Base-by-base conservation (phyloP, 2,113 vertebrate genomes). In the Aplodontia rufa region DNA sequence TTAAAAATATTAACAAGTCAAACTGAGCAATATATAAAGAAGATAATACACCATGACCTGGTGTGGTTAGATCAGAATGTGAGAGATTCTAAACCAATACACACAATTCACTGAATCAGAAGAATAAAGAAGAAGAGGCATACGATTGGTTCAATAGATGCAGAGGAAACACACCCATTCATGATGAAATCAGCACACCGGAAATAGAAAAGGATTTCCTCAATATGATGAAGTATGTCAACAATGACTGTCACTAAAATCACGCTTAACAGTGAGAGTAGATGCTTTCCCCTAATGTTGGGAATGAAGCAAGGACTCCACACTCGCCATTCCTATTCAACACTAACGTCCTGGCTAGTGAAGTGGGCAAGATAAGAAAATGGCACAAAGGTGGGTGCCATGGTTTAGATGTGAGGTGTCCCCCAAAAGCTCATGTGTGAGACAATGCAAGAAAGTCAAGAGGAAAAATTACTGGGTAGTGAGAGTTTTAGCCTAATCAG, bases 1-100 rank as follows among this genome's bases (percentile, higher is more conserved):
- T 95, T 72, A 60, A 26, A 90, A 88, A 88, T 69, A n/a, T 60
- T 53, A 75, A 60, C 28, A 32, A 96, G 76, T 92, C 32, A 92
- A 91, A 91, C 35, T 24, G 37, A 90, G 69, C 32, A 89, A 69
- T 87, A 62, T 68, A 51, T 47, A 16, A 71, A 94, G 81, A 87
- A 16, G 42, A 55, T 42, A 84, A 53, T 42, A 74, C 10, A 83
- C 62, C 66, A 62, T 32, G 47, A 53, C 49, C 66, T 49, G 94
- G 60, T 71, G 19, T 84, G 37, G 45, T 74, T 94, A 80, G 60
- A 19, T 87, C 47, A 88, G 83, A 88, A 88, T 7, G 4, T 13
- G 82, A 68, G 86, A 55, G 14, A n/a, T 81, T 93, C 45, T 89
- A 66, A 64, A 42, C 74, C 58, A 86, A 78, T 49, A 62, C 84